These are phyloP conservation scores for Turdus rufiventris DNA, from an alignment of 2,113 vertebrate species.

Conservation along the genomic window DNA sequence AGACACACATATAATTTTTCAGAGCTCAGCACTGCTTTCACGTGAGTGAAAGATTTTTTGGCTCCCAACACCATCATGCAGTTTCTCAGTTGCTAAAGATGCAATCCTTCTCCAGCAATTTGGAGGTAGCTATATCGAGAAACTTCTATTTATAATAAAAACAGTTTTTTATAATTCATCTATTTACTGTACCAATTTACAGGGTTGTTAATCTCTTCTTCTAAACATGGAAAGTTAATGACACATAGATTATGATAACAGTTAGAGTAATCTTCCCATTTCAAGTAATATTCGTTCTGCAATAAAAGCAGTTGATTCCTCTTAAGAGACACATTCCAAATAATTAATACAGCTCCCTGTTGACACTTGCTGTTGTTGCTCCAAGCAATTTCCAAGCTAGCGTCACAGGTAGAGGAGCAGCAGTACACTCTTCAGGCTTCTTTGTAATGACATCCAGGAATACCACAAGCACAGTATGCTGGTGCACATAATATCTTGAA, in stretches of 20 bases:
- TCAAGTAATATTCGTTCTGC: conserved; percentile 73
- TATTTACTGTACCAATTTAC: conserved; percentile 68
- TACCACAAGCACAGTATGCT: neutral
- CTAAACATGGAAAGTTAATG: conserved; percentile 78
- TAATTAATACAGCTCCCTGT: conserved; percentile 80
- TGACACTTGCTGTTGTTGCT: conserved; percentile 68
- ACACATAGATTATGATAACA: conserved; percentile 75
- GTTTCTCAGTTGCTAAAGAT: neutral
- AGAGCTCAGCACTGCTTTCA: neutral
- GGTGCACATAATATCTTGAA: conserved; percentile 41
- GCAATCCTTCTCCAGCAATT: neutral
- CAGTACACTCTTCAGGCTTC: neutral
- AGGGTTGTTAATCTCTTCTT: conserved; percentile 72
- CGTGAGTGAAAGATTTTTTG: neutral
- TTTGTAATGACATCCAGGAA: conserved; percentile 64
- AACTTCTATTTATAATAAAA: conserved; percentile 49
- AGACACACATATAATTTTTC: neutral
- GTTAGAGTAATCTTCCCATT: conserved; percentile 72
- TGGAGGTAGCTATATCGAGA: neutral
- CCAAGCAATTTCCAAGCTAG: conserved; percentile 59
- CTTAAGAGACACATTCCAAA: conserved; percentile 80
- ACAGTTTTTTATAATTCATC: conserved; percentile 53
- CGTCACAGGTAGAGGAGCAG: conserved; percentile 25
- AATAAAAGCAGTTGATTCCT: conserved; percentile 75
- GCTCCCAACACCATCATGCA: neutral